Evolutionary conservation across 2,113 vertebrate species (phyloP).

Genomic region (Strigops habroptila): DNA sequence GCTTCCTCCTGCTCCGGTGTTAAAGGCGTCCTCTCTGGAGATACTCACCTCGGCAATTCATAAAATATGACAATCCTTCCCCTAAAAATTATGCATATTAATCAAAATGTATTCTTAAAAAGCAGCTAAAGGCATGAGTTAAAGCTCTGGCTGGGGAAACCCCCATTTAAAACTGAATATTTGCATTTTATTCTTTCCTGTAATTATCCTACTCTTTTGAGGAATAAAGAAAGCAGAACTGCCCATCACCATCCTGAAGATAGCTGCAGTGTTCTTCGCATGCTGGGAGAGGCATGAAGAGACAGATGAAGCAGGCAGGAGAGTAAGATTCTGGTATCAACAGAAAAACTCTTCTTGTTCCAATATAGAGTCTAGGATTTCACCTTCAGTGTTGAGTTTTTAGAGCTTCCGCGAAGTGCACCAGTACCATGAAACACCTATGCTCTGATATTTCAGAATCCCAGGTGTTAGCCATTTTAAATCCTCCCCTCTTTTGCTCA

Average conservation of each 20-base stretch:
- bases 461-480: not conserved
- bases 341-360: not conserved
- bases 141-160: not conserved
- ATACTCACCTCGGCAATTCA: too few species aligned
- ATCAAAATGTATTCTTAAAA: not conserved
- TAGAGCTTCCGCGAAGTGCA: not conserved
- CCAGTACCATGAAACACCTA: not conserved
- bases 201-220: not conserved
- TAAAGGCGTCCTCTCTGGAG: too few species aligned
- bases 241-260: not conserved
- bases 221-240: not conserved
- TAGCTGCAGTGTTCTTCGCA: not conserved
- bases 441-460: not conserved
- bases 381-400: not conserved
- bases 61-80: not conserved
- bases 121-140: not conserved
- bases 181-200: not conserved
- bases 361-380: not conserved
- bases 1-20: too few species aligned
- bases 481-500: not conserved
- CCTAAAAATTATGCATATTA: not conserved
- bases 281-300: accelerated
- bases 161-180: not conserved
- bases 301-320: not conserved
- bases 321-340: not conserved